These are phyloP conservation scores for Megaceryle alcyon DNA, from an alignment of 2,797 vertebrate species.

Conservation along the genomic window DNA sequence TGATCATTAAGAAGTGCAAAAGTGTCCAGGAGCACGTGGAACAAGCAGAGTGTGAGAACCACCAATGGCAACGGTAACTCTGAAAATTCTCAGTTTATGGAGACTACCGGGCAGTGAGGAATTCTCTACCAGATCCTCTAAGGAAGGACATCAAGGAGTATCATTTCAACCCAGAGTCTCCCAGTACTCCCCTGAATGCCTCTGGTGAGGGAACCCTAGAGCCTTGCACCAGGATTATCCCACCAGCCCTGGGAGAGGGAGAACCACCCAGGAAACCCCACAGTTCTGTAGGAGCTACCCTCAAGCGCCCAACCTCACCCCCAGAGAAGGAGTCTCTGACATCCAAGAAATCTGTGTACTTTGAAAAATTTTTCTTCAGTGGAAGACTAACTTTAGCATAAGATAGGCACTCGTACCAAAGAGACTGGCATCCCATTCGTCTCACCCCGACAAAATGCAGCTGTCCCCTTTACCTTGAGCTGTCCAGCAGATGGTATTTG, in stretches of 20 bases:
- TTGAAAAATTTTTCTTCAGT: not conserved
- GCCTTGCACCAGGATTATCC: not conserved
- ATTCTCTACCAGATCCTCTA: not conserved
- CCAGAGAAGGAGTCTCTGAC: no score
- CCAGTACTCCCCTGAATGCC: not conserved
- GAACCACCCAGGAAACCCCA: not conserved
- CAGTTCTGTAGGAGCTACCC: not conserved
- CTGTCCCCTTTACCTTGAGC: not conserved
- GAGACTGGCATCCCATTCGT: not conserved
- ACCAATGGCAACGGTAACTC: not conserved
- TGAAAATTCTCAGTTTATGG: not conserved
- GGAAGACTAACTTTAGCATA: not conserved
- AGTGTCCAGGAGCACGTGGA: not conserved
- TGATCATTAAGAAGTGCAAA: not conserved
- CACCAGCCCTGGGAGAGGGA: no score
- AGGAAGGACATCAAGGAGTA: not conserved
- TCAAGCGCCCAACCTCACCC: not conserved
- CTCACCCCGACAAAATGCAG: not conserved
- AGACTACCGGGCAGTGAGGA: not conserved
- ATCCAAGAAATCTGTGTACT: not conserved
- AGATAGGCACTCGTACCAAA: not conserved
- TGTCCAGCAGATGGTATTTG: no score
- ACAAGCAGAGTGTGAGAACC: rapidly evolving
- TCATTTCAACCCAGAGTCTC: not conserved
- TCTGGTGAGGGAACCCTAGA: not conserved